phyloP scores from a whole-genome alignment of 2,797 vertebrate species.

The Malurus splendens region DNA sequence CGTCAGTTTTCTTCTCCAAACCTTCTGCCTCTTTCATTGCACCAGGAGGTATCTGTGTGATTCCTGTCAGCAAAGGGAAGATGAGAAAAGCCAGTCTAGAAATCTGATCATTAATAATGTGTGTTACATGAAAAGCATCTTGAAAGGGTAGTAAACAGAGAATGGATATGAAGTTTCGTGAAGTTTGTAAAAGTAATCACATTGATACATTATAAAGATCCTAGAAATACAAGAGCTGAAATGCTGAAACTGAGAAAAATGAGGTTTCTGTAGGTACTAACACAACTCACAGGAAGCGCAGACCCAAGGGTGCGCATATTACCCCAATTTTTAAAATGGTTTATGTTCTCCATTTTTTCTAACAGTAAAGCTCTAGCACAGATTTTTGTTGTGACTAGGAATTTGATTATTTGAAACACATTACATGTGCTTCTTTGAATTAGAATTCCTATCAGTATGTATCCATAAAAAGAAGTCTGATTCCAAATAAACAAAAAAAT shows the following conservation, averaged over 20 bases:
- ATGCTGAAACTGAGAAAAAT: not conserved
- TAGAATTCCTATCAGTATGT: not conserved
- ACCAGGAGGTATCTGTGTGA: not conserved
- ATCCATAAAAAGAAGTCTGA: not conserved
- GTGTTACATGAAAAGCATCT: not conserved
- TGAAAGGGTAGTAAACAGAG: not conserved
- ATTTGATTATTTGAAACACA: not conserved
- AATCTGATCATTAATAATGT: not conserved
- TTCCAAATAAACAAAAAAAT: not conserved
- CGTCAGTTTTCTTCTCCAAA: not conserved
- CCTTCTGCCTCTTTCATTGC: not conserved
- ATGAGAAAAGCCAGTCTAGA: not conserved
- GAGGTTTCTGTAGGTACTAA: not conserved
- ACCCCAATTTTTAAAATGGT: not conserved
- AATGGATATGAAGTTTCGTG: not conserved
- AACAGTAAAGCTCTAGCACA: not conserved
- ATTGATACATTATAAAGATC: rapidly evolving
- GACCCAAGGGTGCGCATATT: not conserved
- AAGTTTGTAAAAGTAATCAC: not conserved
- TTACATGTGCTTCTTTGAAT: not conserved
- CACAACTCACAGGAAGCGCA: not conserved
- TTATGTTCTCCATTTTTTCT: not conserved
- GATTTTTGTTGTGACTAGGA: not conserved
- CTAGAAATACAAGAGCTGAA: not conserved
- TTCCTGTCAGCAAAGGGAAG: not conserved